Percentiles rank a stretch among this genome's conserved stretches.
Evolutionary conservation across 2,113 vertebrate species (phyloP).

Genomic region (Neoarius graeffei): DNA sequence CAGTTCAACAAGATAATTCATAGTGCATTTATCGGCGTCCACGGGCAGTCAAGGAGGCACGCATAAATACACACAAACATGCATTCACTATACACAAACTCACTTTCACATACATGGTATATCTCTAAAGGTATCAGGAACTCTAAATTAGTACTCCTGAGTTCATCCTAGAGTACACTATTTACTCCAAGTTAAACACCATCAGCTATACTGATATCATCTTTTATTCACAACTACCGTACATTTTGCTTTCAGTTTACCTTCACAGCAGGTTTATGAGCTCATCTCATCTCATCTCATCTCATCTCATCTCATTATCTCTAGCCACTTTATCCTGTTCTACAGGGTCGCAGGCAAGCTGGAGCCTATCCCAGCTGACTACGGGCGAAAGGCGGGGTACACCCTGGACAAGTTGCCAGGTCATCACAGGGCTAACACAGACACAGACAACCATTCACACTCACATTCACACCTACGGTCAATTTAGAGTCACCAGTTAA

Average conservation of each 20-base stretch:
- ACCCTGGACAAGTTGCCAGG: no score
- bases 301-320: no score
- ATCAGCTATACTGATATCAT: no score
- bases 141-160: neutral
- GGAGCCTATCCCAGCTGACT: no score
- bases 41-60: neutral
- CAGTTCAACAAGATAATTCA: conserved; percentile 16
- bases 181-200: neutral
- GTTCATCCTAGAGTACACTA: neutral
- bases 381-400: no score
- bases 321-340: no score
- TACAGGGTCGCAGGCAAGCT: no score
- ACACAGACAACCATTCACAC: no score
- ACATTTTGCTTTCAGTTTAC: neutral
- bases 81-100: conserved; percentile 11
- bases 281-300: neutral
- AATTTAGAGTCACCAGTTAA: no score
- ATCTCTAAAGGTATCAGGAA: no score
- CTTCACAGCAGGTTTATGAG: neutral
- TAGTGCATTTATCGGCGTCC: neutral
- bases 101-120: neutral
- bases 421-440: no score
- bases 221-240: neutral
- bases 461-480: no score
- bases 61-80: neutral